phyloP scores from a whole-genome alignment of 2,888 invertebrate species.

The Globia sparganii region DNA sequence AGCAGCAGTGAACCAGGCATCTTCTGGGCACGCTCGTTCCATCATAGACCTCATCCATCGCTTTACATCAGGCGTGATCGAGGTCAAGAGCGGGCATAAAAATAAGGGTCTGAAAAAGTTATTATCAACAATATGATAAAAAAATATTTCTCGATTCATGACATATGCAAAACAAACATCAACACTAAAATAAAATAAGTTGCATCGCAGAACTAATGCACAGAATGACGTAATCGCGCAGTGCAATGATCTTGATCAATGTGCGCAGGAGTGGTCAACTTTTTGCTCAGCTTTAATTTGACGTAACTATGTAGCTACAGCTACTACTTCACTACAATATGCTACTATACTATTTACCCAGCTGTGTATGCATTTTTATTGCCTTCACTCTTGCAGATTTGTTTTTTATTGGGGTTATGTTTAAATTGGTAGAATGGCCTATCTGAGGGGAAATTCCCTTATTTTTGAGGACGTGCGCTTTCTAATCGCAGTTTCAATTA shows the following conservation, averaged over 20 bases:
- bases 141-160: constrained; percentile 2
- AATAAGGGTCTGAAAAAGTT: background rate
- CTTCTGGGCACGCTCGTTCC: background rate
- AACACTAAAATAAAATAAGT: constrained; percentile 20
- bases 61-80: background rate
- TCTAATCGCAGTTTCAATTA: background rate
- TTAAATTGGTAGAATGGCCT: background rate
- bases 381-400: too few species aligned
- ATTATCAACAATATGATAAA: constrained; percentile 5
- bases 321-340: too few species aligned
- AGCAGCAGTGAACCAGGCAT: background rate
- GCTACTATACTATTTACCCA: too few species aligned
- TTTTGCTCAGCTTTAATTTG: constrained; percentile 26
- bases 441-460: background rate
- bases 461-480: background rate
- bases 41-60: background rate
- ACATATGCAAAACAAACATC: constrained; percentile 34
- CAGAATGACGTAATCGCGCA: constrained; percentile 50
- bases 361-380: constrained; percentile 4
- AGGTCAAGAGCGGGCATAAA: background rate
- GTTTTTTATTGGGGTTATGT: background rate
- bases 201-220: constrained; percentile 50
- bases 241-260: constrained; percentile 58
- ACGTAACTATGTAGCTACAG: constrained; percentile 12
- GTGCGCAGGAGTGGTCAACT: constrained; percentile 42